Evolutionary conservation across 2,888 invertebrate species (phyloP), one percentile per base, ranked within the genome.

Genomic region (Troides helena): DNA sequence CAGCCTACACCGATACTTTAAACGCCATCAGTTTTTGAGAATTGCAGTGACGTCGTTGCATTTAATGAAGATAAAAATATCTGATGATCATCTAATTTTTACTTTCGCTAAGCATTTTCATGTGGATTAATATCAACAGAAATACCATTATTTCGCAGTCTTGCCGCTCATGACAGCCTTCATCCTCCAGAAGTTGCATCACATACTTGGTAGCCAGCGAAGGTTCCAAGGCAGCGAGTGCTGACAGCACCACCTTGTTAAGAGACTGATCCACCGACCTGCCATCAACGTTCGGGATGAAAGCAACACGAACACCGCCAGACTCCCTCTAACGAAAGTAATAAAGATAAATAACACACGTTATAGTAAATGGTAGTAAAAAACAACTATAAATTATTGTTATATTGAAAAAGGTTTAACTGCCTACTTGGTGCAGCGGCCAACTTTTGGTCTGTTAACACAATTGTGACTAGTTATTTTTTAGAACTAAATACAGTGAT

Each of bases 181-280:
- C 94, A 71, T 94, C 91, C 25, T 91, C 91, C 53, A 95, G 85
- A 67, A 95, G 87, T 62, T 93, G 92, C 1, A 92, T 79, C 21
- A 96, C 94, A 74, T 94, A 94, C 63, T 92, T 90, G 1, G 94
- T 91, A 1, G 95, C 95, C 77, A 94, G 89, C 4, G 94, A 92
- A 0, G 94, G 85, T 0, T 94, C 89, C 60, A 96, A 85, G 1
- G 93, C 89, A 70, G 94, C 93, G 57, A 96, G 86, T 0, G 96
- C 95, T 0, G 96, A 95, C 77, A 97, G 84, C 10, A 94, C 95
- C 39, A 96, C 92, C 80, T 94, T 95, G 85, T 97, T 97, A 14
- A 96, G 85, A 14, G 94, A 93, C 74, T 94, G 94, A 72, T 94
- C 93, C 1, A 73, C 77, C 1, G 85, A 72, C 1, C 85, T 79